phyloP scores from a whole-genome alignment of 1,140 invertebrate genomes.

The Gryllus bimaculatus region DNA sequence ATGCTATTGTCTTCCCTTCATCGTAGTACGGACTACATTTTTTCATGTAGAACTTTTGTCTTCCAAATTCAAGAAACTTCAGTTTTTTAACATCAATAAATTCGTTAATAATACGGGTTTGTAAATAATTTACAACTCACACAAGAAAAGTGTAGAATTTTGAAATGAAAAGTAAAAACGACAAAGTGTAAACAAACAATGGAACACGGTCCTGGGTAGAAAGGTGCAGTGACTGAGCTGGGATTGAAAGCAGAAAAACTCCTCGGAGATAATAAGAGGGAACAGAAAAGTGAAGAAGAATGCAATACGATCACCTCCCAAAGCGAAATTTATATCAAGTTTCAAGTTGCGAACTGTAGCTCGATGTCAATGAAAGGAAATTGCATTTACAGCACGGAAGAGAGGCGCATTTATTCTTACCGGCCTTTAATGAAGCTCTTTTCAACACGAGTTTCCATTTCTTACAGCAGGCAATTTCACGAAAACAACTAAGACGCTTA shows the following conservation, averaged over 20 bases:
- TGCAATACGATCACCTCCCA: not conserved
- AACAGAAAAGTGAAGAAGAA: not conserved
- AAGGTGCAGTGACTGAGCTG: not conserved
- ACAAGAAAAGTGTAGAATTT: no score
- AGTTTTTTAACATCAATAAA: no score
- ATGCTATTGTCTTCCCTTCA: no score
- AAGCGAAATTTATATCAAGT: not conserved
- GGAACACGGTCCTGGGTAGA: no score
- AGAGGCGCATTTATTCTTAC: not conserved
- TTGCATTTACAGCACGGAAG: not conserved
- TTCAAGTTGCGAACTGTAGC: not conserved
- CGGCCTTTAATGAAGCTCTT: not conserved
- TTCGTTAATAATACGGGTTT: no score
- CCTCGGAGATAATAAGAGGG: not conserved
- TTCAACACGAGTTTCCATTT: not conserved
- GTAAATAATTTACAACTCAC: no score
- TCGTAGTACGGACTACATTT: no score
- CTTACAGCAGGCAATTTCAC: not conserved
- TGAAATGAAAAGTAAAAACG: no score
- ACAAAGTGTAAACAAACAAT: no score
- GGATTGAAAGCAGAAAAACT: not conserved
- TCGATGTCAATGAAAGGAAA: not conserved
- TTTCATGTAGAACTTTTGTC: no score
- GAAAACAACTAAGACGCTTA: not conserved
- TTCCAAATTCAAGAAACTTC: no score